Evolutionary conservation across 2,888 invertebrate species (phyloP), one percentile per base, ranked within the genome.

Genomic region (Archips xylosteana): DNA sequence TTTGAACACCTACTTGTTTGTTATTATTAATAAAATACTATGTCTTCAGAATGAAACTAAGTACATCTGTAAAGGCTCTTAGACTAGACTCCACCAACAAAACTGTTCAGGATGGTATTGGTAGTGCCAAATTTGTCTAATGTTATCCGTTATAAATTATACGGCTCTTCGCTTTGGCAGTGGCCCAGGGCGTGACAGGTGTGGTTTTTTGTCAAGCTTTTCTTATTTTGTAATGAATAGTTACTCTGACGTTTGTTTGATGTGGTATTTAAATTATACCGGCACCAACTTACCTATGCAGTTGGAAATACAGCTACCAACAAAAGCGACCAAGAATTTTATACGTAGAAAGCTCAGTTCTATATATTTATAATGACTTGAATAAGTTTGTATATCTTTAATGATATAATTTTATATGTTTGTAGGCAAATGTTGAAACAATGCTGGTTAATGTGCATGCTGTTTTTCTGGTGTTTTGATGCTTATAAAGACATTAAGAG

Each of bases 401-500:
- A 69, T 73, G 73, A 69, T 69, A 64, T 73, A 60, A 49, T 64
- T 69, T 69, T 64, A 57, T 65, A 51, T 67, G 36, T 68, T 73
- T 69, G 68, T 69, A 69, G 59, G 63, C 73, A 73, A 73, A 68
- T 73, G 72, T 62, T 23, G 68, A 74, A 74, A 70, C 74, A 65
- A 65, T 74, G 45, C 39, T 23, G 23, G 6, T 13, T 51, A 42
- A n/a, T 13, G 10, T 67, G 65, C 51, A 32, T 13, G 57, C 0
- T 34, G 57, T n/a, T 59, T 34, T 65, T 73, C 57, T 39, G 54
- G 42, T 36, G 42, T 45, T 54, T 62, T 69, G 59, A 65, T 74
- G 69, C 47, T 74, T 74, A 74, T 74, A 74, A 74, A 74, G 74
- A 61, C 74, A 74, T 74, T 70, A 74, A 15, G 69, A 15, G 36